A percentile compares a stretch with the other conserved stretches of the same genome.
Conservation (phyloP, 2,888 invertebrate genomes). For the Slavum lentiscoides region DNA sequence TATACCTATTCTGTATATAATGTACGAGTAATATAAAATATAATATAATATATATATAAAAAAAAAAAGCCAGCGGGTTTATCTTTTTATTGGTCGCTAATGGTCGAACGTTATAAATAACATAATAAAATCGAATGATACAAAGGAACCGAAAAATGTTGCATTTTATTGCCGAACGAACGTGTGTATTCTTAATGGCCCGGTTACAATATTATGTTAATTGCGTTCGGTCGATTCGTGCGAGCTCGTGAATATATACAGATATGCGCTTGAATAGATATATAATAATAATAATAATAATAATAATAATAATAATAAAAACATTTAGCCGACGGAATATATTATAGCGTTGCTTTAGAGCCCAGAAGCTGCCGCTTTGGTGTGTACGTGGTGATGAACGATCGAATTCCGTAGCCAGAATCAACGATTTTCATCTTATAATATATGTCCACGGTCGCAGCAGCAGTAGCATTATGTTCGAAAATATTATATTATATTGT, state of each 20-base stretch:
- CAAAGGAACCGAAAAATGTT: constrained; percentile 52
- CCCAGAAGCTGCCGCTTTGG: constrained; percentile 38
- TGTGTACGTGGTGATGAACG: constrained; percentile 30
- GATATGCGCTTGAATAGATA: constrained; percentile 3
- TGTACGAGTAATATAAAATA: too few relatives aligned
- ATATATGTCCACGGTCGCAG: background rate
- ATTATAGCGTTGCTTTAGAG: constrained; percentile 41
- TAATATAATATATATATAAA: background rate
- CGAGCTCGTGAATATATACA: background rate
- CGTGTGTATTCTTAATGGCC: constrained; percentile 32
- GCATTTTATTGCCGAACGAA: constrained; percentile 47
- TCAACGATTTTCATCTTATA: constrained; percentile 9
- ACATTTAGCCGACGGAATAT: constrained; percentile 46
- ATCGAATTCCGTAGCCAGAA: constrained; percentile 30
- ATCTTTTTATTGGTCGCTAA: constrained; percentile 52
- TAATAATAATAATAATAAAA: background rate
- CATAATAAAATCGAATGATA: constrained; percentile 53
- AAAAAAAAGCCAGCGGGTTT: constrained; percentile 44
- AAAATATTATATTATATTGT: background rate
- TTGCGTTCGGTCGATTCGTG: constrained; percentile 45
- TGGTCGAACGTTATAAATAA: constrained; percentile 53
- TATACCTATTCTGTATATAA: too few relatives aligned
- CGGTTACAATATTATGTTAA: constrained; percentile 52
- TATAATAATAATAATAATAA: background rate
- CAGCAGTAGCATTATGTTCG: constrained; percentile 19